These are phyloP conservation scores for Melitaea athalia DNA, from an alignment of 2,888 invertebrate species.

Conservation along the genomic window DNA sequence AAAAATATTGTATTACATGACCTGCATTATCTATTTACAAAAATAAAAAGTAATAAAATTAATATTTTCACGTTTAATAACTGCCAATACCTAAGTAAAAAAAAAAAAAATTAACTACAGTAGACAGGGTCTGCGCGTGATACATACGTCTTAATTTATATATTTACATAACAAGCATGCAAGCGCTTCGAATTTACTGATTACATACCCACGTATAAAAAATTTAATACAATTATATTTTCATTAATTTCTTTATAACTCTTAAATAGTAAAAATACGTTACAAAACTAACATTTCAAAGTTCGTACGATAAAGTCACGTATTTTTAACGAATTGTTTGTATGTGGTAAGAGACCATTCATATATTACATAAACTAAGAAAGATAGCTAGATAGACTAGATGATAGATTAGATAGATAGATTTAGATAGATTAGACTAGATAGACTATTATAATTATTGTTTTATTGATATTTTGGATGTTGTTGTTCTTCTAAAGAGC, in stretches of 20 bases:
- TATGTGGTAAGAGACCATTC: constrained; percentile 2
- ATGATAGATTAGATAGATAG: too few relatives aligned
- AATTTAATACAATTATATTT: constrained; percentile 18
- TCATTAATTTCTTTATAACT: constrained; percentile 5
- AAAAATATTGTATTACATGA: constrained; percentile 81
- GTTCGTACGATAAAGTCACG: neutral
- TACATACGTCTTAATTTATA: constrained; percentile 42
- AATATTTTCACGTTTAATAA: constrained; percentile 55
- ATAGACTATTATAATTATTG: too few relatives aligned
- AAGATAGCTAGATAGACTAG: too few relatives aligned
- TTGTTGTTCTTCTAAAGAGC: too few relatives aligned
- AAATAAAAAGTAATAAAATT: constrained; percentile 69
- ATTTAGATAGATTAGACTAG: too few relatives aligned
- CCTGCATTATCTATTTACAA: constrained; percentile 81
- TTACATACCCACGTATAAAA: constrained; percentile 26
- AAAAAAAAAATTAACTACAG: constrained; percentile 48
- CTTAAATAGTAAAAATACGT: constrained; percentile 13
- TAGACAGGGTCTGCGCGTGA: constrained; percentile 43
- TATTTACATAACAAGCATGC: constrained; percentile 49
- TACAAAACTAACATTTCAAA: neutral
- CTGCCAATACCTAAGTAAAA: constrained; percentile 50
- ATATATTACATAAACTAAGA: neutral
- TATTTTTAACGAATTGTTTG: neutral
- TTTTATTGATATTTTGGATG: too few relatives aligned
- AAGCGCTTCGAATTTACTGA: constrained; percentile 37